Conservation (phyloP, 2,888 invertebrate species). For the Meiosimyza platycephala region DNA sequence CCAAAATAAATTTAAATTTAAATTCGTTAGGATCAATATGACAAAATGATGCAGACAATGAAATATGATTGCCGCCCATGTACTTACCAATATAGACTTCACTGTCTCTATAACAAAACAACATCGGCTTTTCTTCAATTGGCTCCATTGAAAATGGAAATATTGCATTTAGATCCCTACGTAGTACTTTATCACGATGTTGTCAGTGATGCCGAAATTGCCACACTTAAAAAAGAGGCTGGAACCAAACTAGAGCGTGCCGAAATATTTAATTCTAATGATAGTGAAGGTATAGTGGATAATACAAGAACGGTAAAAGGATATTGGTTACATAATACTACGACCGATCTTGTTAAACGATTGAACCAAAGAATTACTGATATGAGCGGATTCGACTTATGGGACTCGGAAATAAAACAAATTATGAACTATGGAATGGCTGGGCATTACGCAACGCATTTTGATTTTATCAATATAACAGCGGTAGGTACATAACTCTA, state of each 20-base stretch:
- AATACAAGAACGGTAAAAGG: too few relatives aligned
- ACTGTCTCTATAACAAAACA: slow-evolving; percentile 21
- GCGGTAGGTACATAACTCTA: too few relatives aligned
- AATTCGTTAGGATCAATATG: too few relatives aligned
- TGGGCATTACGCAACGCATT: slow-evolving; percentile 71
- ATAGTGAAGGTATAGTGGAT: too few relatives aligned
- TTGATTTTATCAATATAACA: slow-evolving; percentile 32
- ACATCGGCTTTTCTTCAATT: slow-evolving; percentile 41
- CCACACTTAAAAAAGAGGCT: not conserved
- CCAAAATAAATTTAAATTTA: not conserved
- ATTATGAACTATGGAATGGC: slow-evolving; percentile 64
- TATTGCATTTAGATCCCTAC: slow-evolving; percentile 39
- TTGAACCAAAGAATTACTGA: not conserved
- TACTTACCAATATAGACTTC: not conserved
- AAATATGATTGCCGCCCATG: too few relatives aligned
- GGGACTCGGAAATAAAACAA: slow-evolving; percentile 60
- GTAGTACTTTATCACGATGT: slow-evolving; percentile 40
- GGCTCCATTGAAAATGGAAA: slow-evolving; percentile 45
- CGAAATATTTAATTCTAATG: not conserved
- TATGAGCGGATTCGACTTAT: not conserved
- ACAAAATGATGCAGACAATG: too few relatives aligned
- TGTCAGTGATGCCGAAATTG: slow-evolving; percentile 40
- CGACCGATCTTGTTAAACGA: not conserved
- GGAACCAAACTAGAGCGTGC: not conserved
- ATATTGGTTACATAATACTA: not conserved